Evolutionary conservation across 2,113 vertebrate genomes (phyloP), one percentile per base, ranked within the genome.

Genomic region (Thomomys bottae): DNA sequence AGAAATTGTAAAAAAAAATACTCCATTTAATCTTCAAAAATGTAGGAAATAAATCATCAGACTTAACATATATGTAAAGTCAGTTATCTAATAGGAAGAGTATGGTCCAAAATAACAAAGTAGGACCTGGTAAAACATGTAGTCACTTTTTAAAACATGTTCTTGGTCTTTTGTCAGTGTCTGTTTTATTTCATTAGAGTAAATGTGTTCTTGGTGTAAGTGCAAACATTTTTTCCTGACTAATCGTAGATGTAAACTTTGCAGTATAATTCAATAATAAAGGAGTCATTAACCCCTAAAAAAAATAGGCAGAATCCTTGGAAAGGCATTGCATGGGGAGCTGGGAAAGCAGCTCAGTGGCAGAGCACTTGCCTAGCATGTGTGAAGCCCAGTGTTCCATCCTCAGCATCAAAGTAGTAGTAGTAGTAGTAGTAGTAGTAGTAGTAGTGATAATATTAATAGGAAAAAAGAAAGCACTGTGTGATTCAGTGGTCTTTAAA

Each of bases 11-110:
- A 45, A 45, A 45, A 45, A 45, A 6, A 45, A 93, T 84, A 81
- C 85, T 95, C 88, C 95, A 88, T 96, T 97, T 92, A 88, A 94
- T 96, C 96, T 96, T 95, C 97, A 88, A 97, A 96, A 97, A 93
- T 95, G 63, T 95, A 91, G 94, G 88, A 93, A 92, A 94, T 97
- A 97, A 97, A 96, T 95, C n/a, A 45, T 45, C 93, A 96, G 66
- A 96, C 71, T 96, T 97, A 95, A 90, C 96, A 95, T 97, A 91
- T 97, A 95, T 96, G 36, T 94, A 89, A 93, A 76, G 91, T 81
- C 91, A 89, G 0, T 94, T 90, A 73, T 94, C 75, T 88, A 67
- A 81, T 94, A 95, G 87, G 84, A 77, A 94, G 90, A 88, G 2
- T 94, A 38, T 96, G 95, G 83, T 96, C 92, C 93, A 93, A 78